Evolutionary conservation across 2,888 invertebrate genomes (phyloP).

Genomic region (Mystacides longicornis): DNA sequence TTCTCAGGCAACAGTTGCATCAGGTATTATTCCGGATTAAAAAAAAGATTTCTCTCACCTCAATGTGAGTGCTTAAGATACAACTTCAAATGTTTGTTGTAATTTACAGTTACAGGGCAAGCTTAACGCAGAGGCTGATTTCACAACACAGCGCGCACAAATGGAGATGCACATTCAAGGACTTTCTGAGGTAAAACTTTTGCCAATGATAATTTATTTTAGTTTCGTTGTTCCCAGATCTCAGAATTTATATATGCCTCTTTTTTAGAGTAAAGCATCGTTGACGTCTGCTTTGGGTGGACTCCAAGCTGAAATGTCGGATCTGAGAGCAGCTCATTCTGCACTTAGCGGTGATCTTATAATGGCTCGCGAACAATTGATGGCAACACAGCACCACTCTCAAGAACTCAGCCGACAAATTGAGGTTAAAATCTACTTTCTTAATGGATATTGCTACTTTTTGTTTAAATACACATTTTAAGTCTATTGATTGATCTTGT

Average conservation of each 20-base stretch:
- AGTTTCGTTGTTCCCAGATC: neutral
- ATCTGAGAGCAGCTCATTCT: slow-evolving; percentile 34
- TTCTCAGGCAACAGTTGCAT: slow-evolving; percentile 54
- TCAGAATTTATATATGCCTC: neutral
- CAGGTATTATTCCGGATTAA: slow-evolving; percentile 31
- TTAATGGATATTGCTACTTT: no score
- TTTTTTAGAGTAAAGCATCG: slow-evolving; percentile 32
- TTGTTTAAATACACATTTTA: no score
- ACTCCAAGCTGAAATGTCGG: slow-evolving; percentile 44
- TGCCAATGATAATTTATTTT: neutral
- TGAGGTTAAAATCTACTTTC: slow-evolving; percentile 39
- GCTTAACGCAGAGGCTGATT: slow-evolving; percentile 43
- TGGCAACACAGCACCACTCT: slow-evolving; percentile 47
- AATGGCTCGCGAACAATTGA: slow-evolving; percentile 33
- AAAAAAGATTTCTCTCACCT: neutral
- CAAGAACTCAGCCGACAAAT: slow-evolving; percentile 48
- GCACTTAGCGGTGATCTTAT: slow-evolving; percentile 27
- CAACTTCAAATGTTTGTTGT: no score
- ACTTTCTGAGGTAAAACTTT: slow-evolving; percentile 43
- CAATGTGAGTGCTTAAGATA: no score
- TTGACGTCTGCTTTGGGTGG: slow-evolving; percentile 36
- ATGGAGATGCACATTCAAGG: slow-evolving; percentile 58
- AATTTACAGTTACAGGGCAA: slow-evolving; percentile 49
- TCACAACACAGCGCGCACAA: slow-evolving; percentile 56
- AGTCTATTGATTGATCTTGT: no score